Base-by-base conservation (phyloP, 2,888 invertebrate species). In the Drosophila percnosoma region DNA sequence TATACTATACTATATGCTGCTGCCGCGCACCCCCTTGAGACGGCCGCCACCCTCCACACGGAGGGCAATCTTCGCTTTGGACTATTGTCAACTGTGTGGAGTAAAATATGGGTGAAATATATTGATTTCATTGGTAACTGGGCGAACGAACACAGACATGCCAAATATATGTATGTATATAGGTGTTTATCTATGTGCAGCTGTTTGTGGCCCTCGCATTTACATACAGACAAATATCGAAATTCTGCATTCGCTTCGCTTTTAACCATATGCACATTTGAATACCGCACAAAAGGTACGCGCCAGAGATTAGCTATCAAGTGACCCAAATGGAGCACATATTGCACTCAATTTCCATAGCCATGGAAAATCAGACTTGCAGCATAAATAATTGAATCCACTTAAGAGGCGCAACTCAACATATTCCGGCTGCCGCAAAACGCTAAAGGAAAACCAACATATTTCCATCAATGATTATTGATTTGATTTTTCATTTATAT, bases 231-330 rank as follows among this genome's bases (percentile, higher is more conserved):
- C 45, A 15, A 24, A 45, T 45, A 45, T 45, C 24, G 45, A 15
- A 45, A 45, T 45, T 45, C 45, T 45, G 45, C 45, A 45, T 8
- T 45, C 27, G 45, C 45, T 15, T 45, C 27, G 45, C 45, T 24
- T 24, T 49, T 49, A 63, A 38, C 68, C 76, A 69, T 77, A 73
- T 78, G 77, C 73, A 67, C 78, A 74, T 73, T 74, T 77, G 63
- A 68, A 66, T 77, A 77, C 68, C 73, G 49, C 77, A 77, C 73
- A 68, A 77, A 77, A 77, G 76, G 76, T 73, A 63, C 64, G 62
- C 52, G 40, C 65, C 33, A 70, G 8, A 45, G 45, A 45, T 45
- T 45, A 45, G 45, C 45, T 45, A 45, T 45, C 45, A 15, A 24
- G 24, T 27, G 45, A 15, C 45, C 45, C 45, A 45, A 45, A 45